These are phyloP conservation scores for Protobothrops mucrosquamatus DNA, from an alignment of 2,113 vertebrate species.

Conservation along the genomic window DNA sequence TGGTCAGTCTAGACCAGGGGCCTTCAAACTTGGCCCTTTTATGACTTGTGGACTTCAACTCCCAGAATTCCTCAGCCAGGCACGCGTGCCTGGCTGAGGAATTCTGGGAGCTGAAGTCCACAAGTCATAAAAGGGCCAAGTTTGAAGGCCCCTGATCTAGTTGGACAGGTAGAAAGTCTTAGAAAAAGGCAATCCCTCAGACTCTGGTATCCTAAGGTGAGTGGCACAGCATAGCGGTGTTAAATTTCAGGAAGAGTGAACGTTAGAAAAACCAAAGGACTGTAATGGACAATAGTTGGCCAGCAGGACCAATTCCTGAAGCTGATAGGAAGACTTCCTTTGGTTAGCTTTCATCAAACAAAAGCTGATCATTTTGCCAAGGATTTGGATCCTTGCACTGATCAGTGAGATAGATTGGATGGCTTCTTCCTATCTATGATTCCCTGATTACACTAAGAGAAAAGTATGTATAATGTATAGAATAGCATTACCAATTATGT, in stretches of 20 bases:
- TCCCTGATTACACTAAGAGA: neutral
- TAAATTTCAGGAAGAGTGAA: neutral
- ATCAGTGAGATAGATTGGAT: neutral
- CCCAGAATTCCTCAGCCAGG: too few species aligned
- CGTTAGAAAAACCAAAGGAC: neutral
- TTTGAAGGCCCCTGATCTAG: too few species aligned
- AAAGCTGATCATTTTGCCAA: neutral
- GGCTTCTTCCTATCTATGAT: neutral
- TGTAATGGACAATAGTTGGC: neutral
- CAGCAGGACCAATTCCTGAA: neutral
- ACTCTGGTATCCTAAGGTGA: neutral
- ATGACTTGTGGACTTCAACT: too few species aligned
- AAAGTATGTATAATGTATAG: neutral
- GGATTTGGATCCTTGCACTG: neutral
- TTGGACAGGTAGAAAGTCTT: too few species aligned
- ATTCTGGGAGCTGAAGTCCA: too few species aligned
- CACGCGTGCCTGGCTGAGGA: too few species aligned
- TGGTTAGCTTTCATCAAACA: neutral
- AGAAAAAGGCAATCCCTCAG: too few species aligned
- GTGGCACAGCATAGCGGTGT: neutral
- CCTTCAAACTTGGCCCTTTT: too few species aligned
- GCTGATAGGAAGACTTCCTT: neutral
- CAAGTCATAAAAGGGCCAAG: too few species aligned
- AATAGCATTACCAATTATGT: neutral
- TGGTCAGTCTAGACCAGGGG: too few species aligned